Evolutionary conservation across 2,113 vertebrate genomes (phyloP), one percentile per base, ranked within the genome.

Genomic region (Pedetes capensis): DNA sequence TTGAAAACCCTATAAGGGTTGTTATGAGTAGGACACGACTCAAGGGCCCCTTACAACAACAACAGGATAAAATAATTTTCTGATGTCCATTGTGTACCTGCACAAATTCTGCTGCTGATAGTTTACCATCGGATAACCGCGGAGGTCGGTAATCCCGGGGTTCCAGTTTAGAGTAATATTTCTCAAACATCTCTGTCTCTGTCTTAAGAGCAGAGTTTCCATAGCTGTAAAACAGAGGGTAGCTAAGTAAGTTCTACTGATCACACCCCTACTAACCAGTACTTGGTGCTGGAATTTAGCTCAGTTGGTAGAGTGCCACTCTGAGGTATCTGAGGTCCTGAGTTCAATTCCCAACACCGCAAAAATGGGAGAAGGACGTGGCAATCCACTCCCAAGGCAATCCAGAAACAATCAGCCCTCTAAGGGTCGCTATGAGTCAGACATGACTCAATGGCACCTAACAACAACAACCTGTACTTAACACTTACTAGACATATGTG

Each of bases 151-250:
- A 29, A 29, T 98, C 92, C 1, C 81, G 83, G 0, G 97, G 89
- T 55, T 98, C 98, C 96, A 99, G 76, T 34, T 95, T 97, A 51
- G 12, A 83, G 86, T 97, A 97, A 63, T 97, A 98, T 76, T 98
- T 98, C 81, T 99, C 98, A 87, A 98, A 98, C 98, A 98, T 97
- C 57, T 98, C 98, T 2, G 95, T 98, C 97, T 99, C 98, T 0
- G 93, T 95, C 94, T 61, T 98, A 61, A 99, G 97, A 69, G 93
- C 91, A 59, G 97, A 93, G 51, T 98, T 98, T 87, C 94, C 92
- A 51, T 97, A 94, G 91, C 99, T 99, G 97, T 1, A 78, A 95
- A 57, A 89, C 49, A 76, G 16, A n/a, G 14, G 29, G n/a, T 12
- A 51, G 32, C 23, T 87, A 69, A 95, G 42, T 85, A 59, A 97